Evolutionary conservation across 2,888 invertebrate genomes (phyloP), one percentile per base, ranked within the genome.

Genomic region (Cheilosia soror): DNA sequence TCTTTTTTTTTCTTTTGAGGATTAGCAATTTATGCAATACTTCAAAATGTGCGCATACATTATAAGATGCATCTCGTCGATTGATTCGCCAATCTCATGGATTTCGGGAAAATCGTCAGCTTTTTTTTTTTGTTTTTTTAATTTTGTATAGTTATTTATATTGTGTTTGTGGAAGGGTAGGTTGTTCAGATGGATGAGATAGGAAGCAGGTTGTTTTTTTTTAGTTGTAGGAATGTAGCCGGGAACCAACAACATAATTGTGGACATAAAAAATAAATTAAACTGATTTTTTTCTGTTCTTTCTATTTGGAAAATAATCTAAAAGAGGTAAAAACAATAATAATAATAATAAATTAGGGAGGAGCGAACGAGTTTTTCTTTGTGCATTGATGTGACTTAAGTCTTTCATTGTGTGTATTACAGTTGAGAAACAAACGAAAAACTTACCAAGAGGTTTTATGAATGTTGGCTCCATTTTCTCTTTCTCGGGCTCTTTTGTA

Each of bases 11-110:
- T 33, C 27, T 29, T n/a, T 49, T 42, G 51, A 31, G 63, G 62
- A 57, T 87, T 84, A 88, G 63, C 86, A 86, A 71, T 88, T 88
- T 57, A 92, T 88, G 90, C 90, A 91, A 91, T 91, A 92, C 89
- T 91, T 92, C 89, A 92, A 89, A 87, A 92, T 90, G 87, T 91
- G 91, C 84, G 92, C 90, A 89, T 92, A 91, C 91, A 92, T 91
- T 88, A 92, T 90, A 86, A 92, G 88, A 88, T 91, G 91, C 90
- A 92, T 89, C 88, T 92, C 92, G 90, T 92, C 92, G 89, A 92
- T 92, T 89, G 92, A 91, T 89, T 91, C 92, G 89, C 91, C 91
- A 89, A 92, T 91, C 90, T 91, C 92, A 87, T 91, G 91, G 89
- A 92, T 88, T 29, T 90, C 90, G 71, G 91, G 91, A 83, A 92